A percentile compares a stretch with the other conserved stretches of the same genome.
Conservation (phyloP, 2,113 vertebrate genomes). For the Pleuronectes platessa region DNA sequence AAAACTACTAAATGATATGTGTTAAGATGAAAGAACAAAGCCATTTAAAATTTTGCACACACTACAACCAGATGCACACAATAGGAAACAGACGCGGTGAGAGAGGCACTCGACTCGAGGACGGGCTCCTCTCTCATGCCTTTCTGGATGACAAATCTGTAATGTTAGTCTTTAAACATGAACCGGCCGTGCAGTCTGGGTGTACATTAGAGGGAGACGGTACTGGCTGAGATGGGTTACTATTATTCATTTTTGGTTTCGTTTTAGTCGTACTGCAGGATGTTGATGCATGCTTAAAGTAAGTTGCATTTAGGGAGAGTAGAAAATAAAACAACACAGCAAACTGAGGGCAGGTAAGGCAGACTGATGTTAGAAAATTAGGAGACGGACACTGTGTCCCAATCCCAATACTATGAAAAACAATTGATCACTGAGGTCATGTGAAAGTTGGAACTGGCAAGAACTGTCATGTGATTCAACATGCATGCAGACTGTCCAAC, state of each 20-base stretch:
- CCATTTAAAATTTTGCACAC: conserved; percentile 88
- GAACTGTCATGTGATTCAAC: conserved; percentile 19
- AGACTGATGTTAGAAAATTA: conserved; percentile 71
- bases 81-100: conserved; percentile 78
- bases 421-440: neutral
- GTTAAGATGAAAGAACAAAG: conserved; percentile 85
- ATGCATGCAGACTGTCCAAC: conserved; percentile 27
- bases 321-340: conserved; percentile 88
- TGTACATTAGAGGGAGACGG: conserved; percentile 88
- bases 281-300: conserved; percentile 99
- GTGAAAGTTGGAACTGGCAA: conserved; percentile 12
- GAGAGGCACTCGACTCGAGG: conserved; percentile 65
- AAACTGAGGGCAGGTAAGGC: conserved; percentile 82
- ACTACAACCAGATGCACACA: conserved; percentile 94
- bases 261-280: conserved; percentile 81
- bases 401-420: conserved; percentile 44
- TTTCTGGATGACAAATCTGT: conserved; percentile 83
- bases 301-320: conserved; percentile 99
- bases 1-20: conserved; percentile 84
- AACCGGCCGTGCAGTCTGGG: conserved; percentile 92
- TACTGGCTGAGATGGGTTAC: conserved; percentile 87
- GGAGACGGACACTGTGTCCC: conserved; percentile 66
- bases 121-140: conserved; percentile 82
- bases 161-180: conserved; percentile 84
- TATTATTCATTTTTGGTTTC: conserved; percentile 58